Percentiles rank a stretch among this genome's conserved stretches.
Evolutionary conservation across 2,113 vertebrate genomes (phyloP).

Genomic region (Actenoides lindsayi): DNA sequence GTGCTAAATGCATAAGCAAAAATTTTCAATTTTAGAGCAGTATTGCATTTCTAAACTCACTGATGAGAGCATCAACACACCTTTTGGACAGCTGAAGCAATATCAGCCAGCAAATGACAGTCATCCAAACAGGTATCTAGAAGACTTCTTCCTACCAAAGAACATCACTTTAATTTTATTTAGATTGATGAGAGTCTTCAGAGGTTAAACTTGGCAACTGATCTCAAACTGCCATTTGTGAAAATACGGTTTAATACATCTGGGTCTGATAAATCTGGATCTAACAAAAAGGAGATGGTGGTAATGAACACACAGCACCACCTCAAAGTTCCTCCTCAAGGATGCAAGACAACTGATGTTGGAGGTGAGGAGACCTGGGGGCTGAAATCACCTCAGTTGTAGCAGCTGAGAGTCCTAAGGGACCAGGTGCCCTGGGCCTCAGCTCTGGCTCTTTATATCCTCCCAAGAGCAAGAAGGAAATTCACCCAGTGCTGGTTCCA

Average conservation of each 20-base stretch:
- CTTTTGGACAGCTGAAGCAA: neutral
- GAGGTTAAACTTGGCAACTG: neutral
- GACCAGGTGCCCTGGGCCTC: neutral
- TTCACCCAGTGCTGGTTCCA: neutral
- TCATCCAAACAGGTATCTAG: neutral
- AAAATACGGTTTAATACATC: neutral
- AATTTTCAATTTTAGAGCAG: neutral
- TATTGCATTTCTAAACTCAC: neutral
- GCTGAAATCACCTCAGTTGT: rapidly evolving
- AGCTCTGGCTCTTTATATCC: neutral
- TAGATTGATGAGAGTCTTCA: neutral
- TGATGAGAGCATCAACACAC: neutral
- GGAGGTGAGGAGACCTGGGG: neutral
- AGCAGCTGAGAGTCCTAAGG: neutral
- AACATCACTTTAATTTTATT: neutral
- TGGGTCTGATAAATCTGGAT: neutral
- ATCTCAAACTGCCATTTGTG: neutral
- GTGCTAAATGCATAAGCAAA: neutral
- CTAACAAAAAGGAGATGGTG: neutral
- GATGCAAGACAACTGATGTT: neutral
- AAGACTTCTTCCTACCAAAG: neutral
- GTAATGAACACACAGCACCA: neutral
- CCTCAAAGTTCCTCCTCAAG: neutral
- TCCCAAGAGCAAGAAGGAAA: neutral
- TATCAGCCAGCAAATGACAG: neutral